Conservation (phyloP, 2,113 vertebrate genomes). For the Onychostoma macrolepis region DNA sequence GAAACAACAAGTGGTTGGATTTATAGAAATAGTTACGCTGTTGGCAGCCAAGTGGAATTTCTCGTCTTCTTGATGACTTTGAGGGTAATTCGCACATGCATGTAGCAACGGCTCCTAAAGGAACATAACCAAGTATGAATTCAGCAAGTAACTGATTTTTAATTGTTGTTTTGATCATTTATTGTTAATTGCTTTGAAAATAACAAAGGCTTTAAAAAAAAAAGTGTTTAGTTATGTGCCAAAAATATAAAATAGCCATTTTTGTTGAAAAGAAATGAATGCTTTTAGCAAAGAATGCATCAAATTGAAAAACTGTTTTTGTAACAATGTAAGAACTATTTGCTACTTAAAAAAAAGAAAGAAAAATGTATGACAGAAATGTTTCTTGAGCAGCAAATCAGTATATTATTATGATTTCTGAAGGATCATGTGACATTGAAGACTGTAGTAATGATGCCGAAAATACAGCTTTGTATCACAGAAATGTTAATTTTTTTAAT, state of each 20-base stretch:
- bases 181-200: neutral
- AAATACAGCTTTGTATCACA: neutral
- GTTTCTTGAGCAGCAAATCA: neutral
- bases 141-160: neutral
- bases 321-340: too few relatives aligned
- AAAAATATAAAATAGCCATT: neutral
- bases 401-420: neutral
- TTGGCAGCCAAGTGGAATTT: neutral
- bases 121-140: neutral
- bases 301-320: too few relatives aligned
- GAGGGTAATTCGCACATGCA: too few relatives aligned
- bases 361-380: neutral
- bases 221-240: neutral
- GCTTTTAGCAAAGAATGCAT: too few relatives aligned
- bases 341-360: too few relatives aligned
- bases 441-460: neutral
- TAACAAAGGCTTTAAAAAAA: neutral
- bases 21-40: constrained; percentile 16
- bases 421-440: neutral
- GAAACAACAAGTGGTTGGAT: neutral
- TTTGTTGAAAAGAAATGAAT: too few relatives aligned
- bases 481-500: too few relatives aligned
- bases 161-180: neutral
- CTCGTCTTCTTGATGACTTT: neutral
- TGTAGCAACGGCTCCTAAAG: too few relatives aligned